These are phyloP conservation scores for Butorides virescens DNA, from an alignment of 2,113 vertebrate species.

Conservation along the genomic window DNA sequence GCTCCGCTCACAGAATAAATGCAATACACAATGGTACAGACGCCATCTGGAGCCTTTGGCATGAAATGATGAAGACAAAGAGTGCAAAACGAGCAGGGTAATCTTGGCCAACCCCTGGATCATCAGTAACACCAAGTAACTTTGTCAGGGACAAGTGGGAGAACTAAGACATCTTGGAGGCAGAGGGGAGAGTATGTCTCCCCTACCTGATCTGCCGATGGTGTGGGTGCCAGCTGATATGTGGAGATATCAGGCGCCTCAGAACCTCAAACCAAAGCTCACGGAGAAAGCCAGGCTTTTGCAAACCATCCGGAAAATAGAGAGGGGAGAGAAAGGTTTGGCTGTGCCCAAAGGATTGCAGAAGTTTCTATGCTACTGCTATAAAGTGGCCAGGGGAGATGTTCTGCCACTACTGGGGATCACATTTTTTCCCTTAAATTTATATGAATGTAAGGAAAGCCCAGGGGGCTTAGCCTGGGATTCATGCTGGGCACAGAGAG, in stretches of 20 bases:
- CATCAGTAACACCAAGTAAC: neutral
- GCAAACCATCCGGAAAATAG: neutral
- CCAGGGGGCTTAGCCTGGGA: neutral
- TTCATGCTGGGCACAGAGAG: neutral
- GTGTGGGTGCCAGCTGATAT: neutral
- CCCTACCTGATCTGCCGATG: neutral
- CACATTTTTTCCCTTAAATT: neutral
- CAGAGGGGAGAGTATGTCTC: neutral
- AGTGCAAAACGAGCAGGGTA: neutral
- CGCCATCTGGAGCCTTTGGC: constrained; percentile 62
- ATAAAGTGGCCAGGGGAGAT: neutral
- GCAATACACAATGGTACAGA: neutral
- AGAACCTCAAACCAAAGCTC: neutral
- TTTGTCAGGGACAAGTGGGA: neutral
- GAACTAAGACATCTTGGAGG: neutral
- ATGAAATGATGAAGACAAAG: neutral
- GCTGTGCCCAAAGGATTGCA: neutral
- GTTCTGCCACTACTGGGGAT: neutral
- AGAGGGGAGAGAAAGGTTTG: neutral
- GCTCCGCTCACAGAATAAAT: neutral
- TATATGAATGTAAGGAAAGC: neutral
- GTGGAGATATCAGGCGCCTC: neutral
- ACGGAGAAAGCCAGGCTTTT: neutral
- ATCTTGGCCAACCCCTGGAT: neutral
- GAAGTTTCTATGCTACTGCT: neutral